Conservation (phyloP, 2,888 invertebrate species). For the Endotricha flammealis region DNA sequence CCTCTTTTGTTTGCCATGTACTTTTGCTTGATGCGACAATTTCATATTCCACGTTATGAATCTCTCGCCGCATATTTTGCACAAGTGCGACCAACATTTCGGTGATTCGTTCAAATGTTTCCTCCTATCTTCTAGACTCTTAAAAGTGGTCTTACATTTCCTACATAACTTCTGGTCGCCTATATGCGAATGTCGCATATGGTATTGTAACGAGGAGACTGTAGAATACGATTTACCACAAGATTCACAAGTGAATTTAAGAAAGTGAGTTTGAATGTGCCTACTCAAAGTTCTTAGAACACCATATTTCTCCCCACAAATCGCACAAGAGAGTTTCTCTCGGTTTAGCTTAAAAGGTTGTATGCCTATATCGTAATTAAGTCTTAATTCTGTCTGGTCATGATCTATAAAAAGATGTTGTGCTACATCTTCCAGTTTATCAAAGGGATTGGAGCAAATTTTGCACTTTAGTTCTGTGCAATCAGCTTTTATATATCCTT, state of each 20-base stretch:
- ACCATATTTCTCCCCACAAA: constrained; percentile 29
- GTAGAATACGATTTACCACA: constrained; percentile 36
- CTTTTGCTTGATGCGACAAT: constrained; percentile 24
- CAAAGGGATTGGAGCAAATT: constrained; percentile 23
- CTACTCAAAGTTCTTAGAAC: constrained; percentile 30
- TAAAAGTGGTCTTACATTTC: constrained; percentile 30
- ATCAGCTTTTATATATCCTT: constrained; percentile 30
- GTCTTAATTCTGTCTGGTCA: constrained; percentile 14
- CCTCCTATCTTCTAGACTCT: constrained; percentile 22
- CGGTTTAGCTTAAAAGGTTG: constrained; percentile 29
- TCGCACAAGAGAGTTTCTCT: constrained; percentile 23
- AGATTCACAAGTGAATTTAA: constrained; percentile 32
- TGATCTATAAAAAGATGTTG: constrained; percentile 26
- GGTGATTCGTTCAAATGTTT: constrained; percentile 26
- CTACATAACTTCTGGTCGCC: constrained; percentile 22
- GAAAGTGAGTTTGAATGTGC: constrained; percentile 37
- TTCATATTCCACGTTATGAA: constrained; percentile 26
- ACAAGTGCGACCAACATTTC: constrained; percentile 29
- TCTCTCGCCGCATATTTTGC: constrained; percentile 28
- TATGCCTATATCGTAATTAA: constrained; percentile 22
- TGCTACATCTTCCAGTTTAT: constrained; percentile 22
- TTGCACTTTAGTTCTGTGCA: constrained; percentile 32
- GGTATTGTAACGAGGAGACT: constrained; percentile 24
- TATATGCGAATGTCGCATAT: constrained; percentile 22
- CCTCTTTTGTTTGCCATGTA: constrained; percentile 24